Percentiles rank a stretch among this genome's conserved stretches.
phyloP scores from a whole-genome alignment of 1,140 invertebrate species.

The Laupala kohalensis region DNA sequence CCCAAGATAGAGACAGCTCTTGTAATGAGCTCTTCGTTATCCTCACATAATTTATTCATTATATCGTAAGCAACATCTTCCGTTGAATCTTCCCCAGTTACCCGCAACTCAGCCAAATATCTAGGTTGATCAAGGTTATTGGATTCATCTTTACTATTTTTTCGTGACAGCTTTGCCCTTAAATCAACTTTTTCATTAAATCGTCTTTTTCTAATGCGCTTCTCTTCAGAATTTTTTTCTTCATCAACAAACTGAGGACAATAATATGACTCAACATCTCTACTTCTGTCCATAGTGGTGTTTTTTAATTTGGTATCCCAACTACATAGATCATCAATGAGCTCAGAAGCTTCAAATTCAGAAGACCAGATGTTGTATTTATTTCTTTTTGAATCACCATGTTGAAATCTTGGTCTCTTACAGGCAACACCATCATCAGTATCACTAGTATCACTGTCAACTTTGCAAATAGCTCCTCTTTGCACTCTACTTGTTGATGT shows the following conservation, averaged over 20 bases:
- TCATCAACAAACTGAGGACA: not conserved
- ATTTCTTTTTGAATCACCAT: not conserved
- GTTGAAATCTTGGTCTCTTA: not conserved
- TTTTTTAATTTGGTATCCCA: not conserved
- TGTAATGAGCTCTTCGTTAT: slow-evolving; percentile 16
- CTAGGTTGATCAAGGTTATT: not conserved
- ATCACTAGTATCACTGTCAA: not conserved
- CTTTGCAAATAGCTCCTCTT: not conserved
- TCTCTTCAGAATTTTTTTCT: not conserved
- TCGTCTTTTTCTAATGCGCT: not conserved
- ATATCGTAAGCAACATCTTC: slow-evolving; percentile 12
- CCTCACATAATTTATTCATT: slow-evolving; percentile 10
- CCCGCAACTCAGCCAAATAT: not conserved
- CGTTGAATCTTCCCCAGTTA: not conserved
- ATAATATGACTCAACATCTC: not conserved
- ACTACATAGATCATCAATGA: not conserved
- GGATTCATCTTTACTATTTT: not conserved
- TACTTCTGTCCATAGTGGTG: not conserved
- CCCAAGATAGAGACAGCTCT: slow-evolving; percentile 27
- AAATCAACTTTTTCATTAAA: not conserved
- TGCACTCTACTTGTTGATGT: not conserved
- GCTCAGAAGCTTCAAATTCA: not conserved
- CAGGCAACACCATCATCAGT: not conserved
- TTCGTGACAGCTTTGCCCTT: not conserved
- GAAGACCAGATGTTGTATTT: not conserved